Conservation (phyloP, 2,888 invertebrate species). For the Stramonita haemastoma region DNA sequence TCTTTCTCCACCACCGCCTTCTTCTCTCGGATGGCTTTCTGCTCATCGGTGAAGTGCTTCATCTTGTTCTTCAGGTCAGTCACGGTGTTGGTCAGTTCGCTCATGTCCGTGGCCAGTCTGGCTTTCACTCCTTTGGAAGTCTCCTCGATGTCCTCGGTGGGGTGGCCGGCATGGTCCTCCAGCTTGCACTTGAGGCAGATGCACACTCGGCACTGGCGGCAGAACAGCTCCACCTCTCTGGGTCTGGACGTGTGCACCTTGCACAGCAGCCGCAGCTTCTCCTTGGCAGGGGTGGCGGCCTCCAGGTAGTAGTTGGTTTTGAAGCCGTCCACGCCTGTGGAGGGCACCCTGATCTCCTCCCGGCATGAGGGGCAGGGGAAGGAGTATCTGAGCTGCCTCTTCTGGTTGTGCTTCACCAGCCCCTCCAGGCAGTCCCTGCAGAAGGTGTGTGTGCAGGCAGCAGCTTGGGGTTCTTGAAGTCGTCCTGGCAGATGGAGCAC, state of each 20-base stretch:
- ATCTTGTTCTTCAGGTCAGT: neutral
- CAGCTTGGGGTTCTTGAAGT: slow-evolving; percentile 22
- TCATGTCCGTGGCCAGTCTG: neutral
- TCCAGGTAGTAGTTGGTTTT: slow-evolving; percentile 32
- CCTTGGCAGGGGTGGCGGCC: neutral
- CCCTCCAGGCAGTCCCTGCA: slow-evolving; percentile 28
- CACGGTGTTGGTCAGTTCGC: neutral
- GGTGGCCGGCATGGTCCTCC: neutral
- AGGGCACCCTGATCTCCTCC: neutral
- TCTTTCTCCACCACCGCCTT: slow-evolving; percentile 1
- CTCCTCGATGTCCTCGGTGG: neutral
- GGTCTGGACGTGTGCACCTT: neutral
- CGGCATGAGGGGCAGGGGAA: slow-evolving; percentile 29
- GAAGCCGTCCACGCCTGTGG: slow-evolving; percentile 17
- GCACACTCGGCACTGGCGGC: neutral
- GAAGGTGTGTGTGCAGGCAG: slow-evolving; percentile 38
- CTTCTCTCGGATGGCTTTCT: slow-evolving; percentile 5
- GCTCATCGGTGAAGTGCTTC: neutral
- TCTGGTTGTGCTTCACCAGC: slow-evolving; percentile 10
- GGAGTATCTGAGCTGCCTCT: neutral
- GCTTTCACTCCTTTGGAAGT: neutral
- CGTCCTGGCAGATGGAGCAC: slow-evolving; percentile 18
- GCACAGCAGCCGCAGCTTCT: slow-evolving; percentile 5
- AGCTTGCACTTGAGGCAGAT: slow-evolving; percentile 27
- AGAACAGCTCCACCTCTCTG: slow-evolving; percentile 18